Conservation (phyloP, 2,888 invertebrate genomes). For the Scrobipalpa costella region DNA sequence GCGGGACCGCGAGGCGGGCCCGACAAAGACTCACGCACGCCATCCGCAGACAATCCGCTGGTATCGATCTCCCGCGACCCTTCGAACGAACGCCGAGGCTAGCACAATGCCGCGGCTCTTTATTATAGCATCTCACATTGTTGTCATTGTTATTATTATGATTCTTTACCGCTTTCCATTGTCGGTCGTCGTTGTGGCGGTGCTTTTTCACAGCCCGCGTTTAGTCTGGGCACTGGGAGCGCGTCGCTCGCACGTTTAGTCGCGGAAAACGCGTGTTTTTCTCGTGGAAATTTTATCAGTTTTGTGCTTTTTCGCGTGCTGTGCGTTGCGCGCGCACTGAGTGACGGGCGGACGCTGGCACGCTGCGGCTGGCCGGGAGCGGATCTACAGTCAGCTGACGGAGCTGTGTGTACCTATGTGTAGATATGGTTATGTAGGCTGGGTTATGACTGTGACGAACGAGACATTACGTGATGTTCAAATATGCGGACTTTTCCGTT, state of each 20-base stretch:
- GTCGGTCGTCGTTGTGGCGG: constrained; percentile 80
- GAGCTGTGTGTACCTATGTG: constrained; percentile 40
- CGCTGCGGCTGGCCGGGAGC: constrained; percentile 32
- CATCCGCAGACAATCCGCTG: constrained; percentile 75
- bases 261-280: constrained; percentile 77
- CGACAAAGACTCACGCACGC: constrained; percentile 73
- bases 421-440: constrained; percentile 29
- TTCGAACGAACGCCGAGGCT: constrained; percentile 77
- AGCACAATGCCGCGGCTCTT: constrained; percentile 80
- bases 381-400: constrained; percentile 44
- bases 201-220: constrained; percentile 80
- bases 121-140: constrained; percentile 82
- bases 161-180: constrained; percentile 82
- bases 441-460: constrained; percentile 13
- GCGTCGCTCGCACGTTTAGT: constrained; percentile 78
- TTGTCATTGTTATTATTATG: constrained; percentile 82
- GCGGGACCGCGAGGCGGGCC: constrained; percentile 41
- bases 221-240: constrained; percentile 80
- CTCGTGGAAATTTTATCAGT: constrained; percentile 67
- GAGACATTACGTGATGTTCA: not conserved
- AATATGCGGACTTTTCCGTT: not conserved
- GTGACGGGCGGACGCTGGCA: constrained; percentile 34
- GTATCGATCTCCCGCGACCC: constrained; percentile 80
- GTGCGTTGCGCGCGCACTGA: constrained; percentile 61
- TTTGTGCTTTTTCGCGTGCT: constrained; percentile 56